phyloP scores from a whole-genome alignment of 2,113 vertebrate genomes.

The Myiozetetes cayanensis region DNA sequence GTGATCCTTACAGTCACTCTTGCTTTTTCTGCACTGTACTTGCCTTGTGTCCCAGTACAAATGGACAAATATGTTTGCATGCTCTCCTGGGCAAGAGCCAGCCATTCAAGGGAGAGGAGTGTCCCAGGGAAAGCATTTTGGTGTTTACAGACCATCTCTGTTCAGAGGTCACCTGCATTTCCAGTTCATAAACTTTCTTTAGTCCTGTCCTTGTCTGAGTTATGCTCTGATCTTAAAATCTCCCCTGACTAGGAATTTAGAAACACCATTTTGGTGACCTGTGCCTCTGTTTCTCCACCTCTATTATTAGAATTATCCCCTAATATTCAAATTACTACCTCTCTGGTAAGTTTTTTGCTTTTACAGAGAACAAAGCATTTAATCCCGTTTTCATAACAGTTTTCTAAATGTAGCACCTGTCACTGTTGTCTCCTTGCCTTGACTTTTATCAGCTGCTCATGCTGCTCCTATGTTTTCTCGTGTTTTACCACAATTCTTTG shows the following conservation, averaged over 20 bases:
- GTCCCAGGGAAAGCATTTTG: rapidly evolving
- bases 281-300: not conserved
- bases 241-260: not conserved
- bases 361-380: not conserved
- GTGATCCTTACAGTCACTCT: not conserved
- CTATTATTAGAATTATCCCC: not conserved
- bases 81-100: not conserved
- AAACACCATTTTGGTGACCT: not conserved
- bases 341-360: not conserved
- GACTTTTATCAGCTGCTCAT: not conserved
- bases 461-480: not conserved
- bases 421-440: not conserved
- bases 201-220: not conserved
- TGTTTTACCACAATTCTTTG: not conserved
- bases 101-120: rapidly evolving
- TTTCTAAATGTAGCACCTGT: not conserved
- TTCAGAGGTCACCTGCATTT: not conserved
- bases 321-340: not conserved
- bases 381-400: not conserved
- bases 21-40: not conserved
- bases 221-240: not conserved
- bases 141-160: not conserved
- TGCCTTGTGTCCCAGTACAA: not conserved
- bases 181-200: not conserved
- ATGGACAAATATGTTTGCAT: not conserved